These are phyloP conservation scores for Danionella cerebrum DNA, from an alignment of 2,113 vertebrate genomes.

Conservation along the genomic window DNA sequence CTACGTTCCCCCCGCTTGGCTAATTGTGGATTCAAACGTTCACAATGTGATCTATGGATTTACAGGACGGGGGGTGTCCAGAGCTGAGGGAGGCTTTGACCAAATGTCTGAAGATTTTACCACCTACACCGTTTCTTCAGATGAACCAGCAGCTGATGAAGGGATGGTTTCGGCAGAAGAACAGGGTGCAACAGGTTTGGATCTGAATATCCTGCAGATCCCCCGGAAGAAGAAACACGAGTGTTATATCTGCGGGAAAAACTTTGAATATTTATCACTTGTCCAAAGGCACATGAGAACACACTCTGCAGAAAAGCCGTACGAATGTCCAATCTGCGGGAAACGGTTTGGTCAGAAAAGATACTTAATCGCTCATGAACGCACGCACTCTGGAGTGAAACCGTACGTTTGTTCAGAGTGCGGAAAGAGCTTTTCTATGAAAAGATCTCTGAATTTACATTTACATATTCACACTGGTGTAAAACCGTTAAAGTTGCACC, in stretches of 20 bases:
- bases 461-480: constrained; percentile 69
- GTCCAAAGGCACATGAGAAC: constrained; percentile 72
- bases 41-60: too few relatives aligned
- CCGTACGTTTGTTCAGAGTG: constrained; percentile 62
- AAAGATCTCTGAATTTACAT: constrained; percentile 68
- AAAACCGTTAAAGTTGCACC: constrained; percentile 60
- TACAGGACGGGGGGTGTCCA: constrained; percentile 4
- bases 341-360: constrained; percentile 71
- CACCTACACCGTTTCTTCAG: constrained; percentile 5
- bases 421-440: constrained; percentile 70
- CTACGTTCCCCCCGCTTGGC: too few relatives aligned
- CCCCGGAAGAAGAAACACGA: constrained; percentile 63
- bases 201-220: constrained; percentile 27
- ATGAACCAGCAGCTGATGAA: neutral
- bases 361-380: constrained; percentile 67
- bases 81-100: neutral
- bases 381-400: constrained; percentile 67
- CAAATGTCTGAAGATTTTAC: constrained; percentile 19
- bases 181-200: neutral
- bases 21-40: too few relatives aligned
- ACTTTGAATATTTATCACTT: constrained; percentile 73
- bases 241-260: constrained; percentile 75
- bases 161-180: neutral
- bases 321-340: constrained; percentile 69
- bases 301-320: constrained; percentile 76